Percentiles rank a stretch among this genome's conserved stretches.
Conservation (phyloP, 2,113 vertebrate genomes). For the Bungarus multicinctus region DNA sequence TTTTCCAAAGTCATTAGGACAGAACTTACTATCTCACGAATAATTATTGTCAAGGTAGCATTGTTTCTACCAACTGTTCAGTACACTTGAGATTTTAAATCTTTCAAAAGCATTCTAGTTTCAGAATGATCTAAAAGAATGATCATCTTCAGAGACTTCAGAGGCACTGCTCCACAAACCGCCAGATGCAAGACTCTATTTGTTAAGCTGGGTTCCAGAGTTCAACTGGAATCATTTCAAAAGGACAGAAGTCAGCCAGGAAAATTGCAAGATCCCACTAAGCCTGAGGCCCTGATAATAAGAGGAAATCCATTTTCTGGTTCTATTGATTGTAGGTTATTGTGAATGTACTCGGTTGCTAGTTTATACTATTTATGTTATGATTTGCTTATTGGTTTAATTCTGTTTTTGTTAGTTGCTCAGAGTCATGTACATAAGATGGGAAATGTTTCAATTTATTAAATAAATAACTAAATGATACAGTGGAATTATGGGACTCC, state of each 20-base stretch:
- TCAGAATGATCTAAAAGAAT: not conserved
- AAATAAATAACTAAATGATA: not conserved
- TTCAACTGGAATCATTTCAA: not conserved
- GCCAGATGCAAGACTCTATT: not conserved
- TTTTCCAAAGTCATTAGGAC: not conserved
- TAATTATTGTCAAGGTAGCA: not conserved
- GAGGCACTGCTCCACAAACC: not conserved
- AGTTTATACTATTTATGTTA: not conserved
- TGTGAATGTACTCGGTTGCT: not conserved
- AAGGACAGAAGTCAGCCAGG: not conserved
- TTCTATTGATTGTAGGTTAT: not conserved
- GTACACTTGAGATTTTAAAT: not conserved
- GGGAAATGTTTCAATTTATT: not conserved
- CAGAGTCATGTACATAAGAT: not conserved
- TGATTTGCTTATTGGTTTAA: not conserved
- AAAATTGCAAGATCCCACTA: no score
- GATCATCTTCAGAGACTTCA: no score
- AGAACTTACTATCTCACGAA: not conserved
- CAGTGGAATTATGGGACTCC: not conserved
- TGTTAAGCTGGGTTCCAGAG: not conserved
- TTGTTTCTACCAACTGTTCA: not conserved
- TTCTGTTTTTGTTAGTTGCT: not conserved
- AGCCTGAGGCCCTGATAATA: not conserved
- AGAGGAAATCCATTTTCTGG: not conserved
- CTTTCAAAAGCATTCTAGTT: not conserved